A percentile compares a stretch with the other conserved stretches of the same genome.
phyloP scores from a whole-genome alignment of 2,888 invertebrate species.

The Chouioia cunea region DNA sequence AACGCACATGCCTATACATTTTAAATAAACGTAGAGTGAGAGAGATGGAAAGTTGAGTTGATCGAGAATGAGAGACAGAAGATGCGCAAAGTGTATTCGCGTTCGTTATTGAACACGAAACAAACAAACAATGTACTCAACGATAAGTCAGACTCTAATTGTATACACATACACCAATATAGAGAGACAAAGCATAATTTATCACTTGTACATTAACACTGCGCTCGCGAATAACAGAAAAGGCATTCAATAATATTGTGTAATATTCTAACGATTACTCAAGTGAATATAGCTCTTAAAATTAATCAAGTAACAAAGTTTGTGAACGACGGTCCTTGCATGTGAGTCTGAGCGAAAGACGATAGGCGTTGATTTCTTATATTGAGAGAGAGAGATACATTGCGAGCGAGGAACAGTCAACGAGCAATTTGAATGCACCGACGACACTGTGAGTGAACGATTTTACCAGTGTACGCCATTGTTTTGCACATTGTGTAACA shows the following conservation, averaged over 20 bases:
- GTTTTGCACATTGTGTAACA: constrained; percentile 24
- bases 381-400: constrained; percentile 36
- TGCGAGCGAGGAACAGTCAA: constrained; percentile 14
- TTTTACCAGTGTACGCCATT: constrained; percentile 22
- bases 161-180: constrained; percentile 20
- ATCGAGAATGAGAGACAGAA: constrained; percentile 9
- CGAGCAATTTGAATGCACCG: constrained; percentile 18
- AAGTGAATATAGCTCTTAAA: constrained; percentile 61
- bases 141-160: constrained; percentile 37
- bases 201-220: constrained; percentile 32
- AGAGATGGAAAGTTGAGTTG: constrained; percentile 18
- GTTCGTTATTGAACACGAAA: too few species aligned
- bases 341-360: constrained; percentile 11
- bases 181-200: constrained; percentile 8
- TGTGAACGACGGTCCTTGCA: constrained; percentile 35
- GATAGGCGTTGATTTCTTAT: constrained; percentile 43
- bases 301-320: constrained; percentile 31
- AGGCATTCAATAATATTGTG: constrained; percentile 59
- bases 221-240: constrained; percentile 11
- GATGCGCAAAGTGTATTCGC: not conserved
- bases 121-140: constrained; percentile 28
- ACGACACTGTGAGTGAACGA: constrained; percentile 6
- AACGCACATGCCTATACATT: constrained; percentile 46
- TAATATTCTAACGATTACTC: constrained; percentile 64
- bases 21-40: constrained; percentile 30